phyloP scores from a whole-genome alignment of 2,797 vertebrate genomes.

The Triplophysa yarkandensis region DNA sequence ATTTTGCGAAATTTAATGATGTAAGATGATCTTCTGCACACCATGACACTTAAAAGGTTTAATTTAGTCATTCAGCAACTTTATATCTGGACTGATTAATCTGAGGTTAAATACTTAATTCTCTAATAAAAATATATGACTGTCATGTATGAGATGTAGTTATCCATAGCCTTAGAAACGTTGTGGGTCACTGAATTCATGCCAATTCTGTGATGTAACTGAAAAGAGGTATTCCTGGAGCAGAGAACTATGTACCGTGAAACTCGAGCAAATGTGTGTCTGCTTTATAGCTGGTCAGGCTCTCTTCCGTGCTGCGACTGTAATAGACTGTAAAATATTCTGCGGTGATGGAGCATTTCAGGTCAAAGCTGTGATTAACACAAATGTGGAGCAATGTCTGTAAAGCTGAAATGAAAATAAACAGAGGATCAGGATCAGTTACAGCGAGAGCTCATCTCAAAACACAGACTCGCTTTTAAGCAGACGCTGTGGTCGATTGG shows the following conservation, averaged over 20 bases:
- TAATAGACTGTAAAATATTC: constrained; percentile 41
- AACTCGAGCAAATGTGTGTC: constrained; percentile 11
- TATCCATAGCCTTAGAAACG: constrained; percentile 9
- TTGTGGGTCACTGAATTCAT: constrained; percentile 27
- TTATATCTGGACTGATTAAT: background rate
- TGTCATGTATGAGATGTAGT: background rate
- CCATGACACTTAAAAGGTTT: constrained; percentile 18
- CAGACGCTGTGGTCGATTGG: constrained; percentile 18
- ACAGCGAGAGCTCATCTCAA: constrained; percentile 17
- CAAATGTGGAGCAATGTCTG: constrained; percentile 31
- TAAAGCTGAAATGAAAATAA: constrained; percentile 20
- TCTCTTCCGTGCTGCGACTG: background rate
- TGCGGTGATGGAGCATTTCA: constrained; percentile 32
- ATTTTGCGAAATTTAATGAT: constrained; percentile 12
- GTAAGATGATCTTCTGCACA: constrained; percentile 23
- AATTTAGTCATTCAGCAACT: constrained; percentile 19
- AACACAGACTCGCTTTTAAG: background rate
- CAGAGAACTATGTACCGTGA: constrained; percentile 22
- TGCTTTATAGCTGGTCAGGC: constrained; percentile 24
- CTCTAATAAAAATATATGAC: constrained; percentile 12
- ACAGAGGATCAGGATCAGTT: constrained; percentile 30
- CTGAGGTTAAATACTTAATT: constrained; percentile 5
- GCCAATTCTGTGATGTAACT: constrained; percentile 15
- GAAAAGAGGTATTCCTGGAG: constrained; percentile 13
- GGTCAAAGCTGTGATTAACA: constrained; percentile 36